Base-by-base conservation (phyloP, 2,113 vertebrate genomes). In the Rhea americana region DNA sequence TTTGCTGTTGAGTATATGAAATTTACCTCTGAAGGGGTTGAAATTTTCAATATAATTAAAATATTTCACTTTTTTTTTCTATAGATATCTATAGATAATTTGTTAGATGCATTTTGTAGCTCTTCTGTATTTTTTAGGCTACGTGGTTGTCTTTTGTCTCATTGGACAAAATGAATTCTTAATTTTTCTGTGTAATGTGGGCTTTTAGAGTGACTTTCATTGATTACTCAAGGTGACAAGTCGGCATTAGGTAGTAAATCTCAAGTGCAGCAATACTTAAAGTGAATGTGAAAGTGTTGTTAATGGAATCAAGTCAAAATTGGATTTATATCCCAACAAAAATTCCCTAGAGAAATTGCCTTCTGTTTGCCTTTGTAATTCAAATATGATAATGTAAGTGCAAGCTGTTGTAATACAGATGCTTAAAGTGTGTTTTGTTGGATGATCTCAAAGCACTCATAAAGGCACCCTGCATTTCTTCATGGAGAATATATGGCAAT, bases 191-290 rank as follows among this genome's bases (percentile, higher is more conserved):
- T 25, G 50, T 76, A 20, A 76, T 4, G 11, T 74, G 83, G 82
- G 30, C 61, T 88, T 76, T 41, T 53, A 91, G 82, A 39, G 26
- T 93, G 91, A 89, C 87, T 94, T 94, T 78, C 76, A 22, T 11
- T 93, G 95, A 91, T 91, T 91, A 88, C 90, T 88, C 85, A 90
- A 96, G 93, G 91, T 95, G 93, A 93, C 90, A 24, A 30, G 94
- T 7, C 86, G 89, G 72, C 65, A 65, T 75, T 83, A 61, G 90
- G 90, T 78, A 90, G 94, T 90, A 95, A 94, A 90, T 63, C 93
- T 43, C 65, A 92, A 93, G 85, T 90, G 90, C 62, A 48, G 76
- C 82, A 83, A 71, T 22, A 78, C 85, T 88, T 93, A n/a, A 89
- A 89, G 93, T 80, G 93, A 85, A 87, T 94, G 74, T 58, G 68